A percentile compares a stretch with the other conserved stretches of the same genome.
Conservation (phyloP, 2,113 vertebrate species). For the Tetraodon nigroviridis region DNA sequence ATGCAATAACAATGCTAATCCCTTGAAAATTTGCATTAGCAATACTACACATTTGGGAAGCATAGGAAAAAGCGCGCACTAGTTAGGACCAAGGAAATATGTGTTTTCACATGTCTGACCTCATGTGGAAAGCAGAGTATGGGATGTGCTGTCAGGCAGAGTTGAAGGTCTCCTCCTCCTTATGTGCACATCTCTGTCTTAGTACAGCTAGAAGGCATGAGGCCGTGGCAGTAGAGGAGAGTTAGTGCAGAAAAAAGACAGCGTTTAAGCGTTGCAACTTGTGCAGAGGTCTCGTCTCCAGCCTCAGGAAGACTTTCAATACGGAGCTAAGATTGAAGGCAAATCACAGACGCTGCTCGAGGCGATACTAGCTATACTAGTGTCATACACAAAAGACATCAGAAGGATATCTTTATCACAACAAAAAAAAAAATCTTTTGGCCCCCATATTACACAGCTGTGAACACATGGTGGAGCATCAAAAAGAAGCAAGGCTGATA, state of each 20-base stretch:
- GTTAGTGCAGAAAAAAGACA: constrained; percentile 56
- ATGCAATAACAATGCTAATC: constrained; percentile 61
- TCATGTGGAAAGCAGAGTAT: constrained; percentile 14
- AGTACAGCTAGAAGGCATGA: constrained; percentile 31
- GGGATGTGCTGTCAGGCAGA: constrained; percentile 9
- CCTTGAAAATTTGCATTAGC: constrained; percentile 13
- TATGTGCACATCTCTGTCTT: constrained; percentile 30
- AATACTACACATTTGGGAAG: constrained; percentile 18
- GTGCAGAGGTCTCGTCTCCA: constrained; percentile 56
- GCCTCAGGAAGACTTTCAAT: constrained; percentile 57
- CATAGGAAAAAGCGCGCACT: constrained; percentile 13
- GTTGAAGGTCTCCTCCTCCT: constrained; percentile 42
- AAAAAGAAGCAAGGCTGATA: constrained; percentile 14
- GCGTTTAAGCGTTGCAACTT: constrained; percentile 51
- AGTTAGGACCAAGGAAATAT: constrained; percentile 27
- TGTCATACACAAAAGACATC: constrained; percentile 32
- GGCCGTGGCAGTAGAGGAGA: constrained; percentile 26
- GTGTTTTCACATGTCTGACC: constrained; percentile 10
- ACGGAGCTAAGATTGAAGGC: constrained; percentile 49
- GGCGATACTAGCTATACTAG: constrained; percentile 45
- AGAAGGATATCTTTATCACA: constrained; percentile 36
- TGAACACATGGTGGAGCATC: neutral
- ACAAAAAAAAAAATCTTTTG: constrained; percentile 38
- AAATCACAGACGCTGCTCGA: constrained; percentile 60
- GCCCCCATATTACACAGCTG: constrained; percentile 30